Evolutionary conservation across 2,113 vertebrate genomes (phyloP), one percentile per base, ranked within the genome.

Genomic region (Aldabrachelys gigantea): DNA sequence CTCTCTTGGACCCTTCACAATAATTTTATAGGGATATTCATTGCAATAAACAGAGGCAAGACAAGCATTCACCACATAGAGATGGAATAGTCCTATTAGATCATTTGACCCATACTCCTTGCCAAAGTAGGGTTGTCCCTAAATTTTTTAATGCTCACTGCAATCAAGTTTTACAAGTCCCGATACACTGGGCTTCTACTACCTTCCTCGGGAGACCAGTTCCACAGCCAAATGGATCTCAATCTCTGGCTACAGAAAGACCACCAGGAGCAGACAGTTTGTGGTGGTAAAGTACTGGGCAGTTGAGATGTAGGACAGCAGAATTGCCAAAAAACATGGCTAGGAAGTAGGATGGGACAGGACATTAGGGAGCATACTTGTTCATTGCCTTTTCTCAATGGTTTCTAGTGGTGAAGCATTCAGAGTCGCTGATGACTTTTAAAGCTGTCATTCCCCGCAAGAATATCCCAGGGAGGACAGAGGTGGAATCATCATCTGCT

Each of bases 401-500:
- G 95, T 95, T 96, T 96, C 93, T 59, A 0, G 90, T 91, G 90
- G 90, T 94, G 95, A 97, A 92, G 91, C 93, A 91, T 92, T 96
- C 93, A 95, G 94, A 95, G 92, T 92, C 86, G 75, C 96, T 96
- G 79, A 89, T 97, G 95, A 96, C 96, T 96, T 97, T 95, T 95
- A 97, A 97, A 97, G 91, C 95, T 97, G 65, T 19, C 65, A 72
- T 72, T 97, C 94, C 94, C 92, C 95, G 94, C 95, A 97, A 97
- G 94, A 96, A 95, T 97, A 97, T 94, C 96, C 96, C 96, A 95
- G 96, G 94, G 96, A 94, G 96, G 93, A 97, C 97, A 97, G 94
- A 96, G 97, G 96, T 97, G 95, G 97, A 97, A 97, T 97, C 96
- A 96, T 94, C 96, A 97, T 96, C 96, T 96, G 95, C 95, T 72